These are phyloP conservation scores for Telmatochromis sp. DNA, from an alignment of 2,113 vertebrate genomes.

Conservation along the genomic window DNA sequence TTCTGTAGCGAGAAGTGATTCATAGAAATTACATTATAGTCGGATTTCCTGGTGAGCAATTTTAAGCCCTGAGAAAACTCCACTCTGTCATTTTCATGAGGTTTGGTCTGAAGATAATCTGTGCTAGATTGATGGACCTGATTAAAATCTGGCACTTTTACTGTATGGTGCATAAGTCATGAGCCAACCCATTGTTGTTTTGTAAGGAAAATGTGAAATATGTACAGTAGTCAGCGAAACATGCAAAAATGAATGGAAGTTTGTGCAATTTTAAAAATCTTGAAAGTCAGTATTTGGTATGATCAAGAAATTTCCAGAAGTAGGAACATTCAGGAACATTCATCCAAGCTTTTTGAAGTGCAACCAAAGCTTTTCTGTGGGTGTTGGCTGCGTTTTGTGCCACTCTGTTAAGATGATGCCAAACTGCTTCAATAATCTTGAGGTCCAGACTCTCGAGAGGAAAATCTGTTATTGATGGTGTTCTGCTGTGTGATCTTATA, in stretches of 20 bases:
- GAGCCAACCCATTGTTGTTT: neutral
- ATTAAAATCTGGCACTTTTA: neutral
- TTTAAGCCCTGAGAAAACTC: neutral
- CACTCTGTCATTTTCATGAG: rapidly evolving
- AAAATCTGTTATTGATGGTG: neutral
- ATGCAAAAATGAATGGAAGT: neutral
- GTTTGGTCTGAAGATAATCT: neutral
- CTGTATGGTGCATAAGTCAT: neutral
- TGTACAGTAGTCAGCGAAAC: neutral
- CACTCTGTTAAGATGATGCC: neutral
- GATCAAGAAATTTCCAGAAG: neutral
- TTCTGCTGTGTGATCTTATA: neutral
- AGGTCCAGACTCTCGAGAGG: neutral
- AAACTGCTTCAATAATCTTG: neutral
- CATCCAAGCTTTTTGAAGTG: neutral
- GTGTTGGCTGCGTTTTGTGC: neutral
- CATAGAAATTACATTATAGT: neutral
- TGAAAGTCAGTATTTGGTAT: neutral
- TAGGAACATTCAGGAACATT: neutral
- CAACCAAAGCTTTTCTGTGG: neutral
- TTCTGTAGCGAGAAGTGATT: neutral
- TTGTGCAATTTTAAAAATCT: neutral
- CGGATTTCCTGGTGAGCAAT: neutral
- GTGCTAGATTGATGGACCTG: neutral
- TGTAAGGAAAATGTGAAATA: neutral